Evolutionary conservation across 2,113 vertebrate species (phyloP).

Genomic region (Haplotaxodon microlepis): DNA sequence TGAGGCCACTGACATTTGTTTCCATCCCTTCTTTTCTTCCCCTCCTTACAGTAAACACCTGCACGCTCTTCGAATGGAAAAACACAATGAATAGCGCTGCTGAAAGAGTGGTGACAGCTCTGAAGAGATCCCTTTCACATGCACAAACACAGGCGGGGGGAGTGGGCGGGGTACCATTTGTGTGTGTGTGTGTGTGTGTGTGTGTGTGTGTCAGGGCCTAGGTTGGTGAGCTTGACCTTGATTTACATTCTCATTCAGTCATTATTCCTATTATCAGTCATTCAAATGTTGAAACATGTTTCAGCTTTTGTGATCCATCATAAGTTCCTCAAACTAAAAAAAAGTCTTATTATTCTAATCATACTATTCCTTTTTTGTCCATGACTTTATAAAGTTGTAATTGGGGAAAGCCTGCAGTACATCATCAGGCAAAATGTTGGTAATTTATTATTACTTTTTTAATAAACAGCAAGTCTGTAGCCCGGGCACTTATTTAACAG

Average conservation of each 20-base stretch:
- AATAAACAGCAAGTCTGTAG: constrained; percentile 7
- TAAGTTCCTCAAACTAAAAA: not conserved
- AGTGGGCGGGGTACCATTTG: not conserved
- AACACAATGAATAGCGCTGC: constrained; percentile 37
- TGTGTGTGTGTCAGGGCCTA: not conserved
- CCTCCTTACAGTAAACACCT: constrained; percentile 62
- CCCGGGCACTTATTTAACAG: constrained; percentile 1
- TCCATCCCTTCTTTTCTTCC: constrained; percentile 24
- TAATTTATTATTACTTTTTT: constrained; percentile 27
- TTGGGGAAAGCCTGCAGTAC: not conserved
- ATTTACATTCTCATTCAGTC: constrained; percentile 34
- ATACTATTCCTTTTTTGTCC: not conserved
- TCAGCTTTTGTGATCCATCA: not conserved
- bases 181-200: not conserved
- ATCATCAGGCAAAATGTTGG: not conserved
- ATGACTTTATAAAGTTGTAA: not conserved
- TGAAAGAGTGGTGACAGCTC: constrained; percentile 53
- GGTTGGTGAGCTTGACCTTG: not conserved
- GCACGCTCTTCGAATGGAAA: constrained; percentile 23
- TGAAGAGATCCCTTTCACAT: constrained; percentile 50
- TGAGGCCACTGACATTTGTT: constrained; percentile 36
- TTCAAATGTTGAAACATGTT: not conserved
- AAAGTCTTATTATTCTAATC: not conserved
- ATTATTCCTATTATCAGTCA: not conserved
- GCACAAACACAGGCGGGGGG: not conserved